Conservation (phyloP, 2,888 invertebrate species). For the Nephrotoma flavescens region DNA sequence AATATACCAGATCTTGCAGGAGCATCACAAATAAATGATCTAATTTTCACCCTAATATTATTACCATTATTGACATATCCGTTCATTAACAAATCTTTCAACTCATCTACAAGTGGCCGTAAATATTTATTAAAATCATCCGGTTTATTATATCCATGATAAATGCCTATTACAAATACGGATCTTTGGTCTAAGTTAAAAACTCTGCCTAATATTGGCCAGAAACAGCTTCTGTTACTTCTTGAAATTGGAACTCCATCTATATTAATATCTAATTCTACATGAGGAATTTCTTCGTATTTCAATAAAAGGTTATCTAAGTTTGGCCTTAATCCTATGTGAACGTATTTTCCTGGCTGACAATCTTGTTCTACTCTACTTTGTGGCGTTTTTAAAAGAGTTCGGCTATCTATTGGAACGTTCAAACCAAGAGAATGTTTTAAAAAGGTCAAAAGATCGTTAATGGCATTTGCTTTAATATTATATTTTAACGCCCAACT, state of each 20-base stretch:
- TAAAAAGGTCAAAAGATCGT: too few relatives aligned
- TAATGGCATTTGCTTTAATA: not conserved
- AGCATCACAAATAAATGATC: constrained; percentile 9
- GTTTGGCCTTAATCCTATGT: not conserved
- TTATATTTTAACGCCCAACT: not conserved
- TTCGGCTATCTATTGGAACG: not conserved
- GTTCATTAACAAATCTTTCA: not conserved
- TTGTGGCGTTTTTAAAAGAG: not conserved
- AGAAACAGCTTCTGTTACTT: constrained; percentile 5
- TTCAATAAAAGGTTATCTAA: not conserved
- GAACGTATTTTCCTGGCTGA: not conserved
- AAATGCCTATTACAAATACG: not conserved
- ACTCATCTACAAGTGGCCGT: not conserved
- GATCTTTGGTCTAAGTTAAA: not conserved
- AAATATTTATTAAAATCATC: not conserved
- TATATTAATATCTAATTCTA: constrained; percentile 7
- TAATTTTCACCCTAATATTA: constrained; percentile 4
- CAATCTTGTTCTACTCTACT: not conserved
- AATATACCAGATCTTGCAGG: constrained; percentile 8
- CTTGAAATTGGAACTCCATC: constrained; percentile 8
- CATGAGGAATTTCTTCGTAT: not conserved
- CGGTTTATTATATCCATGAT: not conserved
- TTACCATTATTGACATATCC: not conserved
- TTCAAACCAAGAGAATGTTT: not conserved
- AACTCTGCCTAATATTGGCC: constrained; percentile 1